Conservation (phyloP, 2,888 invertebrate genomes). For the Darwinula stevensoni region DNA sequence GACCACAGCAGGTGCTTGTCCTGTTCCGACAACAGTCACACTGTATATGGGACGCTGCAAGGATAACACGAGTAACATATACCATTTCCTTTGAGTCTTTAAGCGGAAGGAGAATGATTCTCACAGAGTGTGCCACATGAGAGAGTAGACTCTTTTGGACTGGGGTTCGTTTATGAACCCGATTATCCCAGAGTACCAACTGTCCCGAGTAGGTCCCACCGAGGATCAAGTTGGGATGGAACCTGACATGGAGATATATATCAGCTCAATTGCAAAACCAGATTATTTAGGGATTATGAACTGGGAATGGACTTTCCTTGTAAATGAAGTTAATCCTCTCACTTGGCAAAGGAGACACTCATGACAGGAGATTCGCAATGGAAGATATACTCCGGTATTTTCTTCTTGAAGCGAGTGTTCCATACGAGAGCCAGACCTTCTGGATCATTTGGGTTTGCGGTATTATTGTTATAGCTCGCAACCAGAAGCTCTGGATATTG, state of each 20-base stretch:
- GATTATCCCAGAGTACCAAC: constrained; percentile 96
- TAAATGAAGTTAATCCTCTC: too few relatives aligned
- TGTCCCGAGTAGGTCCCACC: constrained; percentile 98
- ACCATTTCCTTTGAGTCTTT: too few relatives aligned
- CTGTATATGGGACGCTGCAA: constrained; percentile 97
- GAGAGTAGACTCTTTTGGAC: constrained; percentile 89
- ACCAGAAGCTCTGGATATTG: constrained; percentile 83
- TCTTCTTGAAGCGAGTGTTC: constrained; percentile 94
- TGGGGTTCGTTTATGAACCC: constrained; percentile 86
- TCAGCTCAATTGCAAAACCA: too few relatives aligned
- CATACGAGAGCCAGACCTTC: constrained; percentile 92
- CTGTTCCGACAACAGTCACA: constrained; percentile 78
- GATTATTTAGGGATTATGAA: too few relatives aligned
- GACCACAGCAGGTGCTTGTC: constrained; percentile 95
- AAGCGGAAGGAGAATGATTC: too few relatives aligned
- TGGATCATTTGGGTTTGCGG: too few relatives aligned
- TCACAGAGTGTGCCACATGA: constrained; percentile 71
- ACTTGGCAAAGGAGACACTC: constrained; percentile 69
- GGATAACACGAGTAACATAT: too few relatives aligned
- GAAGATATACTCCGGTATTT: constrained; percentile 81
- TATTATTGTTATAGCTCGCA: constrained; percentile 77
- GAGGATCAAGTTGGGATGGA: constrained; percentile 88
- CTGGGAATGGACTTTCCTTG: too few relatives aligned
- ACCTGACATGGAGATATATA: too few relatives aligned
- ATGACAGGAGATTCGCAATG: constrained; percentile 93